Evolutionary conservation across 2,113 vertebrate species (phyloP).

Genomic region (Boulengeromyrus knoepffleri): DNA sequence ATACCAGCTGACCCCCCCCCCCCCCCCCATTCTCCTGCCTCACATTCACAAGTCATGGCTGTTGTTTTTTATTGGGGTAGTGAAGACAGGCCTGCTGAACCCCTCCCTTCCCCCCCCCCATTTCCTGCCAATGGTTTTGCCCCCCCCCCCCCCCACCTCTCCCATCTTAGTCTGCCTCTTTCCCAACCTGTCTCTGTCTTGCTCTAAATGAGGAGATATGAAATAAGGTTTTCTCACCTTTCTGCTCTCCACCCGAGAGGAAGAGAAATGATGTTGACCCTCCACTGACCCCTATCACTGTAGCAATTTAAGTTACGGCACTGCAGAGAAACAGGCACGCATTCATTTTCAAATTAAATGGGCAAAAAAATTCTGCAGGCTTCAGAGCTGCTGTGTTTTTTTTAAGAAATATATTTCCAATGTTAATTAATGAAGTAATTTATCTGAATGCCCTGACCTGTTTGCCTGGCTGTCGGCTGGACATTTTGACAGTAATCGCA

Average conservation of each 20-base stretch:
- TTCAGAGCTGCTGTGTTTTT: constrained; percentile 47
- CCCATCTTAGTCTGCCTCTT: not conserved
- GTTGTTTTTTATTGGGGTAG: not conserved
- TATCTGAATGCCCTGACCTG: constrained; percentile 45
- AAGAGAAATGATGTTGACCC: constrained; percentile 76
- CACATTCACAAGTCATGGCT: not conserved
- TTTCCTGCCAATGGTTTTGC: not conserved
- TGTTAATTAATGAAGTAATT: constrained; percentile 67
- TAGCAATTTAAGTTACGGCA: constrained; percentile 66
- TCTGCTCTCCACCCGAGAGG: constrained; percentile 62
- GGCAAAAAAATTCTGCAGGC: constrained; percentile 65
- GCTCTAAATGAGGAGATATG: constrained; percentile 46
- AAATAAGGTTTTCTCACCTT: constrained; percentile 71
- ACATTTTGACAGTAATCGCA: constrained; percentile 51
- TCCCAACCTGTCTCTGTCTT: constrained; percentile 37
- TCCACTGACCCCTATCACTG: constrained; percentile 71
- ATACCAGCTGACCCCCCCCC: too few relatives aligned
- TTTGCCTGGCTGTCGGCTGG: constrained; percentile 37
- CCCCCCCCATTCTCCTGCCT: not conserved
- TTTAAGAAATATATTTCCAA: constrained; percentile 44
- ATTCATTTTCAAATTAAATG: constrained; percentile 63
- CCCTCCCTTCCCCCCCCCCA: not conserved
- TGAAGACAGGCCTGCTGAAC: not conserved
- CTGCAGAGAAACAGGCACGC: constrained; percentile 41
- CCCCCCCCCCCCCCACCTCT: not conserved